phyloP scores from a whole-genome alignment of 2,888 invertebrate species.

The Synanthedon vespiformis region DNA sequence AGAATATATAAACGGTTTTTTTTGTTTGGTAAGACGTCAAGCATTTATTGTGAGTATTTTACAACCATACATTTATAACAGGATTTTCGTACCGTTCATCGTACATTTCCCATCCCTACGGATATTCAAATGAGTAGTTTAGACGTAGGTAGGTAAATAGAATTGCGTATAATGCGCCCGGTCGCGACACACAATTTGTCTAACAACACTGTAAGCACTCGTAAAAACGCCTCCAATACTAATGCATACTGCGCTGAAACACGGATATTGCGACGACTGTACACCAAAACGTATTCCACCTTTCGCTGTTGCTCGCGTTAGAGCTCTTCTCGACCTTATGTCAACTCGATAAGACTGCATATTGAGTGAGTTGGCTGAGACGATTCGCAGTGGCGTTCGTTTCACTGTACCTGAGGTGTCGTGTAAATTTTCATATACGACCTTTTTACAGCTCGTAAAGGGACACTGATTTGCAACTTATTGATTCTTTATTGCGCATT shows the following conservation, averaged over 20 bases:
- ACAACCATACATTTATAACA: background rate
- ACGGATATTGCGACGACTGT: background rate
- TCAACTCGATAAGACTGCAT: background rate
- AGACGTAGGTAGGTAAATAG: constrained; percentile 32
- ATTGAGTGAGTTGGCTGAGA: background rate
- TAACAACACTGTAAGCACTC: constrained; percentile 9
- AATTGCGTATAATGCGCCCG: constrained; percentile 21
- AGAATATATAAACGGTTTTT: no score
- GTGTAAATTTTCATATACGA: constrained; percentile 13
- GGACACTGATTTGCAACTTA: constrained; percentile 18
- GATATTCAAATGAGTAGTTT: constrained; percentile 57
- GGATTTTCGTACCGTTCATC: background rate
- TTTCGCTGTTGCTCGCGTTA: background rate
- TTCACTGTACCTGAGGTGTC: constrained; percentile 3
- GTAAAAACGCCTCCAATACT: constrained; percentile 19
- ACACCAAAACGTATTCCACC: background rate
- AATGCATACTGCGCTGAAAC: constrained; percentile 4
- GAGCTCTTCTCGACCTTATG: background rate
- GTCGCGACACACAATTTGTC: constrained; percentile 14
- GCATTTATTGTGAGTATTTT: no score
- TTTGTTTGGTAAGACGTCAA: no score
- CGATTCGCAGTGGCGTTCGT: background rate
- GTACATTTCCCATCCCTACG: constrained; percentile 19
- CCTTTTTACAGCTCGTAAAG: constrained; percentile 21
- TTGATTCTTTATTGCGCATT: constrained; percentile 13